phyloP scores from a whole-genome alignment of 2,113 vertebrate genomes.

The Brachyistius frenatus region DNA sequence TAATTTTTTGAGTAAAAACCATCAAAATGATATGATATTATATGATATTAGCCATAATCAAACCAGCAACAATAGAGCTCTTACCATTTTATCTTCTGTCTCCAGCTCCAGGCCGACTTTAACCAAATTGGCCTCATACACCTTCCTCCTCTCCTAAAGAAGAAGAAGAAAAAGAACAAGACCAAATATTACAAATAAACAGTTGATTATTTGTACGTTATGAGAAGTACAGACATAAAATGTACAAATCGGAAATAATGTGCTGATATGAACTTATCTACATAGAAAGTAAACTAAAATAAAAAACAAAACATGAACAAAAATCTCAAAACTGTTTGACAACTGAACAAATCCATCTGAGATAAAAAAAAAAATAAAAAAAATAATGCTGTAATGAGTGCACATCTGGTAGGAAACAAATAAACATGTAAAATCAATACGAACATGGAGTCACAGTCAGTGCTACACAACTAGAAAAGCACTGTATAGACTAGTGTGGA shows the following conservation, averaged over 20 bases:
- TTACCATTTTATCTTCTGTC: slow-evolving; percentile 93
- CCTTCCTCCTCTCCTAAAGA: slow-evolving; percentile 90
- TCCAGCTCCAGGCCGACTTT: slow-evolving; percentile 95
- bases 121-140: slow-evolving; percentile 90
- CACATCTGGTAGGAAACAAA: too few species aligned
- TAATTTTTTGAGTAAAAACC: background rate
- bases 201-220: background rate
- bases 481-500: background rate
- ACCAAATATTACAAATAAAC: background rate
- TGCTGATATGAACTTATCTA: too few species aligned
- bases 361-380: too few species aligned
- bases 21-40: background rate
- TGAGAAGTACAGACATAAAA: background rate
- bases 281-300: too few species aligned
- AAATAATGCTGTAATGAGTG: too few species aligned
- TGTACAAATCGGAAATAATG: background rate
- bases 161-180: slow-evolving; percentile 16
- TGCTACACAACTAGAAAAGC: too few species aligned
- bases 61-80: slow-evolving; percentile 13
- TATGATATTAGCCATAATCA: background rate
- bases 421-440: too few species aligned
- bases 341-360: too few species aligned
- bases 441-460: too few species aligned
- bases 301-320: too few species aligned
- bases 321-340: too few species aligned